Percentiles rank a stretch among this genome's conserved stretches.
phyloP scores from a whole-genome alignment of 2,797 vertebrate species.

The Labeo calbasu region DNA sequence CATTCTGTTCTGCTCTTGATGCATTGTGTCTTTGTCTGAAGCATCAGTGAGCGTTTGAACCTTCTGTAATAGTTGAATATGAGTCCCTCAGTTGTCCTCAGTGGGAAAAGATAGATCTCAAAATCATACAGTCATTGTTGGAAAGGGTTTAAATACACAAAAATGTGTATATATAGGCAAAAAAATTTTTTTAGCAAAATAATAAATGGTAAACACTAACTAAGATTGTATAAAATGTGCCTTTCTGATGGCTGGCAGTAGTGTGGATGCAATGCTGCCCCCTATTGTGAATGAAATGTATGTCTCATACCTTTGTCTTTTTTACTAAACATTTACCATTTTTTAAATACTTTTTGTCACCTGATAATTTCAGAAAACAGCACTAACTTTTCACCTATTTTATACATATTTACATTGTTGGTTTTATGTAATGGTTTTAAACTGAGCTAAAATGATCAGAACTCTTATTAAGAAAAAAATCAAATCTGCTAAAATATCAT shows the following conservation, averaged over 20 bases:
- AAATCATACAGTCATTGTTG: too few relatives aligned
- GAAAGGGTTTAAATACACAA: too few relatives aligned
- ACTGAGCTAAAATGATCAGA: background rate
- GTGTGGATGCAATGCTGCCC: conserved; percentile 4
- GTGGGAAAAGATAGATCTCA: too few relatives aligned
- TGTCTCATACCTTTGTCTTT: background rate
- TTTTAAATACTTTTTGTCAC: background rate
- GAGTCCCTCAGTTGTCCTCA: too few relatives aligned
- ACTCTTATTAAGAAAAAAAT: background rate
- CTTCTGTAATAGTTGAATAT: too few relatives aligned
- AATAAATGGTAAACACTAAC: background rate
- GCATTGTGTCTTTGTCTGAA: too few relatives aligned
- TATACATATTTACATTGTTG: background rate
- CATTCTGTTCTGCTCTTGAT: too few relatives aligned
- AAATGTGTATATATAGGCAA: background rate
- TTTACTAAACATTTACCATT: background rate
- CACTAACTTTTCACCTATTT: background rate
- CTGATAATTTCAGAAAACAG: background rate
- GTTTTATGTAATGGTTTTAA: background rate
- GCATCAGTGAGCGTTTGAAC: too few relatives aligned
- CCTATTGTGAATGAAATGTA: background rate
- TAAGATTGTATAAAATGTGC: background rate
- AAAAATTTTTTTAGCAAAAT: background rate
- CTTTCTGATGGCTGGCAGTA: background rate
- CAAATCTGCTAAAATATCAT: background rate